Evolutionary conservation across 1,140 invertebrate species (phyloP).

Genomic region (Micrasema longulum): DNA sequence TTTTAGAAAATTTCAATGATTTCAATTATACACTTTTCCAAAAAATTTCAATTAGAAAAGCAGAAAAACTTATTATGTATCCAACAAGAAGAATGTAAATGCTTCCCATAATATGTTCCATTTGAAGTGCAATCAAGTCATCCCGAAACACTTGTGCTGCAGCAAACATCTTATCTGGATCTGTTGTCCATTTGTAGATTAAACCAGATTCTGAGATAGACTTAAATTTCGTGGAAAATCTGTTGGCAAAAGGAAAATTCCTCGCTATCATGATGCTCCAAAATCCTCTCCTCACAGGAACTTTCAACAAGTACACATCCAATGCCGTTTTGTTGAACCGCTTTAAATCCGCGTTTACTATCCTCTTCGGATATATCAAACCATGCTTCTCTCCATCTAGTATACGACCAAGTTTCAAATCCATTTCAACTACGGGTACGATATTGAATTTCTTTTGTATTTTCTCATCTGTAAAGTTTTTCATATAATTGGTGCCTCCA

Average conservation of each 20-base stretch:
- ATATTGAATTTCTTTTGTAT: background rate
- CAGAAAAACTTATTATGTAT: background rate
- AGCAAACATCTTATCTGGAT: background rate
- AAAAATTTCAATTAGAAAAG: constrained; percentile 1
- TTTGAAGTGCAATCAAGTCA: constrained; percentile 9
- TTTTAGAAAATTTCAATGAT: no score
- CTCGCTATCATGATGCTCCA: background rate
- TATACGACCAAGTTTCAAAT: background rate
- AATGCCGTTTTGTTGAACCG: background rate
- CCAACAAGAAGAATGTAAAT: constrained; percentile 17
- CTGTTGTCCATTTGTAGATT: constrained; percentile 3
- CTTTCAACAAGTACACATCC: background rate
- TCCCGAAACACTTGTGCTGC: background rate
- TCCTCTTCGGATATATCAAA: background rate
- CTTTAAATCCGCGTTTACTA: background rate
- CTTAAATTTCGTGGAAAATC: background rate
- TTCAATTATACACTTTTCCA: background rate
- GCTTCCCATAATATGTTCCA: constrained; percentile 22
- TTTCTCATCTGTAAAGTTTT: background rate
- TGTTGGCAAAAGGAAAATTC: constrained; percentile 12
- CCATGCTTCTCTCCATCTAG: constrained; percentile 1
- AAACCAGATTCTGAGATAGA: constrained; percentile 4
- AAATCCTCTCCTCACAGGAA: background rate
- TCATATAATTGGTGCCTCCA: background rate
- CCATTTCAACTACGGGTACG: background rate